phyloP scores from a whole-genome alignment of 2,888 invertebrate species.

The Apodemia duryi region DNA sequence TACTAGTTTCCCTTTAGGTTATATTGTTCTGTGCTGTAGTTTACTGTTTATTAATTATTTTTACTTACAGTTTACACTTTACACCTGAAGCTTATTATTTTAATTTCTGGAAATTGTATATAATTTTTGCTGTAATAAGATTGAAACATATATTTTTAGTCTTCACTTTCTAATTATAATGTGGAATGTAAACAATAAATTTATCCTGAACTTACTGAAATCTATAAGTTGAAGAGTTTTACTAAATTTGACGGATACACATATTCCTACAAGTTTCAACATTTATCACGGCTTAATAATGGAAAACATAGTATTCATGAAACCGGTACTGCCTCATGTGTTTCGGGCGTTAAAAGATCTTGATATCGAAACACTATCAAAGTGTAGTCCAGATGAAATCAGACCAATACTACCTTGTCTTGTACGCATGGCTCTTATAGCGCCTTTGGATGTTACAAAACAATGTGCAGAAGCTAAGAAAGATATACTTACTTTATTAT shows the following conservation, averaged over 20 bases:
- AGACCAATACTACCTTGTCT: conserved; percentile 95
- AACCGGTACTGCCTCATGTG: conserved; percentile 83
- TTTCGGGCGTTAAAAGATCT: conserved; percentile 91
- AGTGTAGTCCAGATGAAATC: conserved; percentile 88
- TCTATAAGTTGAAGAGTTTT: background rate
- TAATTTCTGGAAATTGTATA: background rate
- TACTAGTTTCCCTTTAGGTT: too few relatives aligned
- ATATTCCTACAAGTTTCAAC: background rate
- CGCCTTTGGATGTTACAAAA: conserved; percentile 91
- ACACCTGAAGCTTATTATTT: background rate
- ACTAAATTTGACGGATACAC: background rate
- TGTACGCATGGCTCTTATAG: conserved; percentile 93
- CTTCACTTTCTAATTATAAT: background rate
- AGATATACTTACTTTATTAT: conserved; percentile 91
- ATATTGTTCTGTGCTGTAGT: too few relatives aligned
- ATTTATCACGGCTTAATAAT: conserved; percentile 29
- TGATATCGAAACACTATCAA: conserved; percentile 86
- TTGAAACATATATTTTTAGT: background rate
- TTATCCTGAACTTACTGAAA: background rate
- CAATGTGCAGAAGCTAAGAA: conserved; percentile 91
- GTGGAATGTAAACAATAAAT: background rate
- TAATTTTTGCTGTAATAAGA: background rate
- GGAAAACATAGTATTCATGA: conserved; percentile 59
- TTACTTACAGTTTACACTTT: too few relatives aligned
- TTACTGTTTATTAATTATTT: too few relatives aligned